Conservation (phyloP, 1,140 invertebrate species). For the Bombyx mori region ASM3026992v2 NC_085125.1:7803501-7804000, state of each 20-base stretch:
- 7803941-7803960: slow-evolving; percentile 26
- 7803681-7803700: too few relatives aligned
- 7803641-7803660: too few relatives aligned
- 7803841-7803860: slow-evolving; percentile 41
- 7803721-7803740: too few relatives aligned
- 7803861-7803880: slow-evolving; percentile 44
- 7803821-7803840: slow-evolving; percentile 23
- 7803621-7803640: too few relatives aligned
- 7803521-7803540: too few relatives aligned
- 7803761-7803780: slow-evolving; percentile 37
- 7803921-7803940: slow-evolving; percentile 56
- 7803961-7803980: not conserved
- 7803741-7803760: not conserved
- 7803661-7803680: too few relatives aligned
- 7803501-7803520: too few relatives aligned
- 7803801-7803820: slow-evolving; percentile 45
- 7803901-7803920: slow-evolving; percentile 31
- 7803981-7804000: not conserved
- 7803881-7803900: slow-evolving; percentile 54
- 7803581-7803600: too few relatives aligned
- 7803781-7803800: slow-evolving; percentile 27
- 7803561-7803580: too few relatives aligned
- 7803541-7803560: too few relatives aligned
- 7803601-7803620: too few relatives aligned
- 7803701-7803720: too few relatives aligned